These are phyloP conservation scores for Saccostrea cuccullata DNA, from an alignment of 1,140 invertebrate genomes.

Conservation along the genomic window DNA sequence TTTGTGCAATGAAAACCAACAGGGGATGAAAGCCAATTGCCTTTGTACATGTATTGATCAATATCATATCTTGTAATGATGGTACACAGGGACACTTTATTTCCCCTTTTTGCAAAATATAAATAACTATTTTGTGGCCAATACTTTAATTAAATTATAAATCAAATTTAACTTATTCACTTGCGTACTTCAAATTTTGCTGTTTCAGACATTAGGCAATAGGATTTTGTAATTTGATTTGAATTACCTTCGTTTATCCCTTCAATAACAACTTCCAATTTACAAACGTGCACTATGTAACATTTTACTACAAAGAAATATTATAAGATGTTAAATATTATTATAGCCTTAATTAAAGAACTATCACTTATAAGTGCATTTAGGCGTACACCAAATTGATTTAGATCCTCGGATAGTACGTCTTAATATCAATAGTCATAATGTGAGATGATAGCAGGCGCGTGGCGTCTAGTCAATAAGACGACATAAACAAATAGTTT, in stretches of 20 bases:
- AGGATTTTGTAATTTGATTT: not conserved
- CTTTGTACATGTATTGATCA: too few relatives aligned
- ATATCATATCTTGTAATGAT: too few relatives aligned
- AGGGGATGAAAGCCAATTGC: not conserved
- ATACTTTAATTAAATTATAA: too few relatives aligned
- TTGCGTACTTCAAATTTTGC: too few relatives aligned
- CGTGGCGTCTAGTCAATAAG: conserved; percentile 14
- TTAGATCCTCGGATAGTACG: not conserved
- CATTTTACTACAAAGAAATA: not conserved
- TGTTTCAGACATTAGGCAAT: too few relatives aligned
- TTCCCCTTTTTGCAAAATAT: too few relatives aligned
- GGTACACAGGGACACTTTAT: too few relatives aligned
- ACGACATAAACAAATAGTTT: conserved; percentile 31
- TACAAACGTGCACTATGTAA: not conserved
- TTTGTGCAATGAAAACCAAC: not conserved
- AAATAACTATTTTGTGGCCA: too few relatives aligned
- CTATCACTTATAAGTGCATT: conserved; percentile 2
- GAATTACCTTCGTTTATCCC: not conserved
- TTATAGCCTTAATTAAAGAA: not conserved
- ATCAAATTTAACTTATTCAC: too few relatives aligned
- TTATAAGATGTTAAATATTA: conserved; percentile 28
- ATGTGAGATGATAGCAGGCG: not conserved
- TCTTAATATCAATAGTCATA: conserved; percentile 34
- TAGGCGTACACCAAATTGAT: not conserved
- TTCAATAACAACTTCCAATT: not conserved